Conservation (phyloP, 2,888 invertebrate species). For the Spatulosminthurus flaviceps region DNA sequence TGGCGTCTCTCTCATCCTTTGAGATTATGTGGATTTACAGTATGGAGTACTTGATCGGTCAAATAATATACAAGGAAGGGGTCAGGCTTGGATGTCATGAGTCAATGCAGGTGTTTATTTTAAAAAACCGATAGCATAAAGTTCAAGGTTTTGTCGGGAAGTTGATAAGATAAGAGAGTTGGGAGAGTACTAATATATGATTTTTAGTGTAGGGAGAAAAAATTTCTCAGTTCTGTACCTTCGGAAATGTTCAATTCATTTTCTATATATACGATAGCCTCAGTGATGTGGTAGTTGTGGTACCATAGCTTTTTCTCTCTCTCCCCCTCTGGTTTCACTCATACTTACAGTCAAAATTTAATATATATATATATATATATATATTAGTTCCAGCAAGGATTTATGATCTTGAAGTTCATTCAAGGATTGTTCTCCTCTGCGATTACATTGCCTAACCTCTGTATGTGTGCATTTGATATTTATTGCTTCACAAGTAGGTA, state of each 20-base stretch:
- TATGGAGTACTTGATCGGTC: slow-evolving; percentile 47
- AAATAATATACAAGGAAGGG: slow-evolving; percentile 33
- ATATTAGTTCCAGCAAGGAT: neutral
- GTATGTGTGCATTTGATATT: slow-evolving; percentile 19
- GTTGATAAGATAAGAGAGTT: slow-evolving; percentile 38
- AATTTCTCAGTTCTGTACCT: too few relatives aligned
- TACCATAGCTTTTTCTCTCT: too few relatives aligned
- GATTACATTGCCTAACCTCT: neutral
- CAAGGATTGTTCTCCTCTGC: neutral
- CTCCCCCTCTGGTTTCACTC: neutral
- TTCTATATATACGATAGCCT: neutral
- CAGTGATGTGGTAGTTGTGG: neutral
- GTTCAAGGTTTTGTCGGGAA: slow-evolving; percentile 43
- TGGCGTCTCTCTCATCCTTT: too few relatives aligned
- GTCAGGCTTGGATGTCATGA: slow-evolving; percentile 28
- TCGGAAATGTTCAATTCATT: too few relatives aligned
- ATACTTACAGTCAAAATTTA: neutral
- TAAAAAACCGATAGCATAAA: slow-evolving; percentile 43
- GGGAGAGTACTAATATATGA: neutral
- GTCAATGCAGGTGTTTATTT: slow-evolving; percentile 45
- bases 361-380: neutral
- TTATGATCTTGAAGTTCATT: neutral
- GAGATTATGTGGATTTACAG: neutral
- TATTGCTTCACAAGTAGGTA: neutral
- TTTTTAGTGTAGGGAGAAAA: neutral